phyloP scores from a whole-genome alignment of 2,797 vertebrate genomes.

The Cossypha caffra region DNA sequence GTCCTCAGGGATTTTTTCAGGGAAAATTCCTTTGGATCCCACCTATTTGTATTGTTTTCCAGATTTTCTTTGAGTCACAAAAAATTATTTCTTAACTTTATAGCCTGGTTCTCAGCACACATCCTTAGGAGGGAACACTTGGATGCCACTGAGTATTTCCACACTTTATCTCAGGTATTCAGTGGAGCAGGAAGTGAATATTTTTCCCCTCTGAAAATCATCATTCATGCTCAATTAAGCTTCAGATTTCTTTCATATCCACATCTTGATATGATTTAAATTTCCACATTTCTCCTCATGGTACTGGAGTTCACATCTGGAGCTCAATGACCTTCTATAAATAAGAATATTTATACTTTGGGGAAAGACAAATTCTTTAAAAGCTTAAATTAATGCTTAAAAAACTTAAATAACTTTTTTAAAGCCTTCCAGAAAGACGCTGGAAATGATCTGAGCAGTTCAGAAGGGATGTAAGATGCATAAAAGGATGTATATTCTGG shows the following conservation, averaged over 20 bases:
- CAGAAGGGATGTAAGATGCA: not conserved
- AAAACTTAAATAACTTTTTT: not conserved
- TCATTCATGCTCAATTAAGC: fast-evolving
- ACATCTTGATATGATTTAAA: not conserved
- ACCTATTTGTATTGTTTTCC: not conserved
- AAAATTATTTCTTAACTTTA: not conserved
- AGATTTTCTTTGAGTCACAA: not conserved
- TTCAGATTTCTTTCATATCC: not conserved
- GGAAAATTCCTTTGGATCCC: not conserved
- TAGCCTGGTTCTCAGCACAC: not conserved
- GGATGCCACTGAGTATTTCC: not conserved
- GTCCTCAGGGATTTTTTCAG: not conserved
- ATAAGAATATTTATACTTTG: not conserved
- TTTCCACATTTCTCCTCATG: not conserved
- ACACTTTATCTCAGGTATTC: not conserved
- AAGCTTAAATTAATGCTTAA: not conserved
- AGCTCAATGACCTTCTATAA: not conserved
- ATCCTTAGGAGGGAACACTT: not conserved
- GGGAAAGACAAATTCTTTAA: not conserved
- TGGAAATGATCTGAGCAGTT: not conserved
- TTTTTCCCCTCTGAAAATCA: not conserved
- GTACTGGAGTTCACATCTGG: fast-evolving
- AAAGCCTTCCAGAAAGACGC: not conserved
- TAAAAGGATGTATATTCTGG: fast-evolving
- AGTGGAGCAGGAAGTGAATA: not conserved